phyloP scores from a whole-genome alignment of 2,113 vertebrate genomes.

The Corythoichthys intestinalis region DNA sequence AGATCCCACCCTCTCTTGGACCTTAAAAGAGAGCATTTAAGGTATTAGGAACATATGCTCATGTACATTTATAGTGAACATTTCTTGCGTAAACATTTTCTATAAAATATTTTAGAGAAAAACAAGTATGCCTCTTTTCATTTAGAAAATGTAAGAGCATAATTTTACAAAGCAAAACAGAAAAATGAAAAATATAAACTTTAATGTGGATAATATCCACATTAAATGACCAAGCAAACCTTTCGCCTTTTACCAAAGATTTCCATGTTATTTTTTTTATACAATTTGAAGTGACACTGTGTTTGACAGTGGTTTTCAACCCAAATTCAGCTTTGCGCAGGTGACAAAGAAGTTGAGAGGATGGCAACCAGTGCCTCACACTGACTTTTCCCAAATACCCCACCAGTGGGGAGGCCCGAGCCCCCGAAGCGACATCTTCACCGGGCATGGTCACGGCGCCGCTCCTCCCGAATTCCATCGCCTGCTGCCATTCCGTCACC shows the following conservation, averaged over 20 bases:
- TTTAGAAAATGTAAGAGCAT: too few relatives aligned
- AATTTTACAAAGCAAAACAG: too few relatives aligned
- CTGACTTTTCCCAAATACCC: constrained; percentile 99
- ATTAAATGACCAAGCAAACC: constrained; percentile 41
- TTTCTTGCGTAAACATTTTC: too few relatives aligned
- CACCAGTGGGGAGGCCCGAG: constrained; percentile 84
- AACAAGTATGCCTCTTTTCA: too few relatives aligned
- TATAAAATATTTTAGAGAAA: too few relatives aligned
- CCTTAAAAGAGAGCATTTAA: constrained; percentile 54
- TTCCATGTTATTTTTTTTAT: constrained; percentile 73
- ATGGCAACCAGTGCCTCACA: constrained; percentile 58
- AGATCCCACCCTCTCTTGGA: constrained; percentile 52
- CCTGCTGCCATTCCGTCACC: constrained; percentile 76
- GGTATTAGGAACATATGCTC: background rate
- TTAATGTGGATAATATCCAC: background rate
- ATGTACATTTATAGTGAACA: too few relatives aligned
- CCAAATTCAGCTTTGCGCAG: constrained; percentile 87
- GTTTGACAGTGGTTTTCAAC: constrained; percentile 61
- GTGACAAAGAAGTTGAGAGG: constrained; percentile 77
- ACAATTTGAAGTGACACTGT: constrained; percentile 53
- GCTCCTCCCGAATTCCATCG: constrained; percentile 78
- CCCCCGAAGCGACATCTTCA: constrained; percentile 89
- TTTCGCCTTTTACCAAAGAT: constrained; percentile 96
- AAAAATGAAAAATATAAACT: background rate
- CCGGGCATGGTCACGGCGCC: constrained; percentile 87